Base-by-base conservation (phyloP, 2,888 invertebrate species). In the Heliconius hortense region DNA sequence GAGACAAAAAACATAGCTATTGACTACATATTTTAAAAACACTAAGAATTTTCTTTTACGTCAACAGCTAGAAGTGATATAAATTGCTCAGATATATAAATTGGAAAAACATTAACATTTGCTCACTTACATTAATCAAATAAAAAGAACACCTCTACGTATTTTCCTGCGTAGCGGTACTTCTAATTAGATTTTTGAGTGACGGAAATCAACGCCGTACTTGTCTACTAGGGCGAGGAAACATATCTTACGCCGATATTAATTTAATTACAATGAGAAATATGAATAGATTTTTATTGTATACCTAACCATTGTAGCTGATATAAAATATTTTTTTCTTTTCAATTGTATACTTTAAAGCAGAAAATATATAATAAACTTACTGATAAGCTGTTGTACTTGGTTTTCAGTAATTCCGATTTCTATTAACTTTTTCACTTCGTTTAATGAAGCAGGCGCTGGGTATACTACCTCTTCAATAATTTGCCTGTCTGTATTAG, bases 391-490 rank as follows among this genome's bases (percentile, higher is more conserved):
- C 56, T 80, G 79, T 26, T 77, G 75, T 1, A 81, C 75, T 48
- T 79, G 70, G 10, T 74, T 66, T 43, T 82, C 74, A 10, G 56
- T 77, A 4, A 80, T 69, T 59, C 77, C 80, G 56, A 79, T 77
- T 73, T 79, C 79, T 24, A 84, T 76, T 10, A 79, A 70, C 7
- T 80, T 79, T 68, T 82, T 82, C 0, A 84, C 80, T 43, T 83
- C 81, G 11, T 74, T 76, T 48, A 82, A 70, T 0, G 79, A 72
- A 13, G 76, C 81, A 4, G 82, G 82, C 26, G 82, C 68, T 0
- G 82, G 82, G 18, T 84, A 83, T 11, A 84, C 74, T 0, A 77
- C 75, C 75, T 84, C 84, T 62, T 82, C 80, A 5, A 81, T 70
- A 4, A 79, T 26, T 11, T 56, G 48, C 72, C 77, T 78, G 64